A percentile compares a stretch with the other conserved stretches of the same genome.
These are phyloP conservation scores for Andrena haemorrhoa DNA, from an alignment of 2,888 invertebrate genomes.

Conservation along the genomic window DNA sequence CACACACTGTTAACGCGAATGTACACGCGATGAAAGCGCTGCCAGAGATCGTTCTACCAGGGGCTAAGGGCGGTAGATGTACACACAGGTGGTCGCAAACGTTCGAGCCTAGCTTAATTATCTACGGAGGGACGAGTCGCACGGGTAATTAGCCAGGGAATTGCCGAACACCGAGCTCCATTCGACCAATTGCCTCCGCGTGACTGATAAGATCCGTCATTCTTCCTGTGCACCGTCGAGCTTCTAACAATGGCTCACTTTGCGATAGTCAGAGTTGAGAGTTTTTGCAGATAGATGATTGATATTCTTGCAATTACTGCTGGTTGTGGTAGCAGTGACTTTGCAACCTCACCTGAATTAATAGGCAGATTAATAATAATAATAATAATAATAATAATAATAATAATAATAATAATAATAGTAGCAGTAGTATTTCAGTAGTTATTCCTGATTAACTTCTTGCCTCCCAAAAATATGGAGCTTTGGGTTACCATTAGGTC, in stretches of 20 bases:
- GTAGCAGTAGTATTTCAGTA: no score
- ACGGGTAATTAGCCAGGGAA: constrained; percentile 54
- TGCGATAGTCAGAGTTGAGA: not conserved
- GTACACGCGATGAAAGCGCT: constrained; percentile 16
- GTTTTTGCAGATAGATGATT: not conserved
- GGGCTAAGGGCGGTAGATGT: constrained; percentile 7
- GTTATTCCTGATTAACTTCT: no score
- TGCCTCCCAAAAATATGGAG: no score
- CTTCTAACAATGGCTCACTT: not conserved
- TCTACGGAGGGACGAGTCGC: constrained; percentile 49
- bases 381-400: no score
- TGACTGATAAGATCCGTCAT: not conserved
- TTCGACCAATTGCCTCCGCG: constrained; percentile 17
- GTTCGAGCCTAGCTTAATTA: constrained; percentile 45
- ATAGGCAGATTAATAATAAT: no score
- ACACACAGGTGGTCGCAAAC: constrained; percentile 45
- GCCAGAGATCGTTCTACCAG: not conserved
- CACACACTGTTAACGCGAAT: not conserved
- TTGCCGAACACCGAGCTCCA: constrained; percentile 35
- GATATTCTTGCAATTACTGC: no score
- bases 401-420: no score
- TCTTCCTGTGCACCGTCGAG: not conserved
- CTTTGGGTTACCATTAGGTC: no score
- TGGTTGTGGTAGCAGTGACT: no score
- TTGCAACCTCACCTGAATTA: no score